These are phyloP conservation scores for Narcine bancroftii DNA, from an alignment of 2,113 vertebrate genomes.

Conservation along the genomic window DNA sequence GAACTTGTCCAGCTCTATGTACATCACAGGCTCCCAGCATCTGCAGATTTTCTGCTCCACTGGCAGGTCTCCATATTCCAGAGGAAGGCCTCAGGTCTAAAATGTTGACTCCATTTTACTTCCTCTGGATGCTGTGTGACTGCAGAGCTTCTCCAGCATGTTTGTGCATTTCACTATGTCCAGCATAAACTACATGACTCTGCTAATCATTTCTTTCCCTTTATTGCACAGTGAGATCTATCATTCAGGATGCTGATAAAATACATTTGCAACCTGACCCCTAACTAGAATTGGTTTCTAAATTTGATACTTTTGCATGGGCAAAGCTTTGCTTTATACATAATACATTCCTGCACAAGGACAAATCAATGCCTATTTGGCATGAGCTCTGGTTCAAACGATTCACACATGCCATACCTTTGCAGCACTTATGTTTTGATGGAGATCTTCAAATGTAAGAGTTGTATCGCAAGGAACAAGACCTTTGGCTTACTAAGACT, in stretches of 20 bases:
- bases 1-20: no score
- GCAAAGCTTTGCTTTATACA: background rate
- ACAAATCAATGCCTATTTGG: background rate
- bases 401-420: background rate
- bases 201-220: background rate
- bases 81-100: rapidly evolving
- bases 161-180: background rate
- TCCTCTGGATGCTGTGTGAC: no score
- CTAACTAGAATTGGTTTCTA: background rate
- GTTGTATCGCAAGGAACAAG: no score
- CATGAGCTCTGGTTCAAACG: background rate
- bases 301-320: background rate
- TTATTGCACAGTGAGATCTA: background rate
- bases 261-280: no score
- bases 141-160: background rate
- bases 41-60: no score
- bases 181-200: background rate
- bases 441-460: background rate
- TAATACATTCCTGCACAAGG: background rate
- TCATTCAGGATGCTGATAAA: no score
- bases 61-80: no score
- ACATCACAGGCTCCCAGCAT: no score
- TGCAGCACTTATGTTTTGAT: background rate
- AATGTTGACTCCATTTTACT: no score
- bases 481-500: no score